Base-by-base conservation (phyloP, 1,140 invertebrate genomes). In the Eueides isabella region DNA sequence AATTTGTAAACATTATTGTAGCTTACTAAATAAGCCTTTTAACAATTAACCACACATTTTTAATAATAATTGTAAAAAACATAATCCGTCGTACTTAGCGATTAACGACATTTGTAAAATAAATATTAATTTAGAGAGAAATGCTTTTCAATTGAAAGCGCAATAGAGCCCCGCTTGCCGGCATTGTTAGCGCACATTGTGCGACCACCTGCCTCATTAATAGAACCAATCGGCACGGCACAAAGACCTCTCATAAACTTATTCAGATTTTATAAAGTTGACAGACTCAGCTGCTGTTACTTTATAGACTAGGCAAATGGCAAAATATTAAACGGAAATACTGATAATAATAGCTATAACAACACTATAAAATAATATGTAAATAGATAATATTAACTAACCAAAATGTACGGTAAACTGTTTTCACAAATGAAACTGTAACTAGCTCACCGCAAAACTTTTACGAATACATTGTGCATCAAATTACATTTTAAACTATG, bases 201-300 rank as follows among this genome's bases (percentile, higher is more conserved):
- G 75, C 80, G 80, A 84, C 84, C 87, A 88, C 86, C 89, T 88
- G 87, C 84, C 84, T 88, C 85, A 86, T 87, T 89, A 85, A 80
- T 80, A 78, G 75, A 76, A 76, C 80, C 75, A 77, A 76, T 73
- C 75, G 72, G 48, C 67, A 75, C 78, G 67, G 28, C 65, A 77
- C 72, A 73, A 76, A 67, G 70, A 70, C 71, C 71, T 67, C 63
- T 61, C 67, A 71, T 31, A 61, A 73, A 71, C 71, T 79, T 63
- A 76, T 64, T 66, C 35, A 71, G 67, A 55, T 33, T 71, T 72
- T 66, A 71, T 61, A 35, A 65, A 61, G 31, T 23, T 70, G 23
- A 35, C 30, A 16, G 61, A 74, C 71, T 67, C 74, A 75, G 68
- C 74, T 75, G 69, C 48, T 71, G 31, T 29, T 66, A 55, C 31